A percentile compares a stretch with the other conserved stretches of the same genome.
Conservation (phyloP, 2,797 vertebrate species). For the Premnoplex brunnescens region DNA sequence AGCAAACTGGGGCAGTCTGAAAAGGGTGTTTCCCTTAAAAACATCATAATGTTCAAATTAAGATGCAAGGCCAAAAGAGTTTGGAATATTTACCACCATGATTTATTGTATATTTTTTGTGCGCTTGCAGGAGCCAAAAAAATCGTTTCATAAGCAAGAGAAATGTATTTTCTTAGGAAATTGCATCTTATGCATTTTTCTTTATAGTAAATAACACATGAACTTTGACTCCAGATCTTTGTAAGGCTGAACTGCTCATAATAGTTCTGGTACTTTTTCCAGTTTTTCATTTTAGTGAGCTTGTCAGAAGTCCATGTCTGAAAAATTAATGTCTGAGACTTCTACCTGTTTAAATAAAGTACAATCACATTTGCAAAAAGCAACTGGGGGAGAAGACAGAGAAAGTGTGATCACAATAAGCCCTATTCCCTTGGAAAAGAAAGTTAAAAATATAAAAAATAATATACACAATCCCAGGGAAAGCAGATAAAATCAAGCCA, state of each 20-base stretch:
- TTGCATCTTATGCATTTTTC: neutral
- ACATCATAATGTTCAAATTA: neutral
- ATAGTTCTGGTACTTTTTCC: neutral
- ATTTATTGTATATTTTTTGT: neutral
- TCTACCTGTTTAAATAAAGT: neutral
- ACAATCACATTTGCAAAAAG: neutral
- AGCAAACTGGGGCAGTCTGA: neutral
- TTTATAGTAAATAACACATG: neutral
- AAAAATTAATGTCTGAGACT: neutral
- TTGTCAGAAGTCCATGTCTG: neutral
- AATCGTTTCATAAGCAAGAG: neutral
- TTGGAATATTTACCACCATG: neutral
- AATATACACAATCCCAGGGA: neutral
- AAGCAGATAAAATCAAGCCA: conserved; percentile 37
- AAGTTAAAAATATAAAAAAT: neutral
- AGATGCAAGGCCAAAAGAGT: neutral
- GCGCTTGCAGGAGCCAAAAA: neutral
- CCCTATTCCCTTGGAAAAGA: neutral
- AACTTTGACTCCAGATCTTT: neutral
- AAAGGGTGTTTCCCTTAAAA: conserved; percentile 8
- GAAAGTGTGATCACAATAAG: neutral
- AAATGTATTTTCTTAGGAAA: conserved; percentile 32
- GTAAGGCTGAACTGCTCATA: neutral
- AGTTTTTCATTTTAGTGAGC: neutral
- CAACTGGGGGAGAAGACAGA: neutral